Percentiles rank a stretch among this genome's conserved stretches.
These are phyloP conservation scores for Vireo griseus DNA, from an alignment of 2,797 vertebrate genomes.

Conservation along the genomic window DNA sequence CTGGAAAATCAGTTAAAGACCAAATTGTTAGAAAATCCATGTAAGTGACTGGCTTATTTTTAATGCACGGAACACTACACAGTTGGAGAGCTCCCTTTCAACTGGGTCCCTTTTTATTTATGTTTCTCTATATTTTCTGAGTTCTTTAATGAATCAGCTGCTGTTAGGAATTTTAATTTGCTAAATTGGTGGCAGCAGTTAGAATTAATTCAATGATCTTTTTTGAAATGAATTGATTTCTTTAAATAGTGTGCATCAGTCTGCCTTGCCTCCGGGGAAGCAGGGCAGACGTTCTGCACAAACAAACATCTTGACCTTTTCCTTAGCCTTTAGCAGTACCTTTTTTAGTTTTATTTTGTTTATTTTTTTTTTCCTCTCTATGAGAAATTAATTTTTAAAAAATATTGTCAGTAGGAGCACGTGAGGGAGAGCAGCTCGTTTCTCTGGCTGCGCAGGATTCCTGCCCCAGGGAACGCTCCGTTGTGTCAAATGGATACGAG, in stretches of 20 bases:
- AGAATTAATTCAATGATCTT: constrained; percentile 59
- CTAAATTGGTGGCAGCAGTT: constrained; percentile 39
- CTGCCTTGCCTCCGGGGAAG: constrained; percentile 30
- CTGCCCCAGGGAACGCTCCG: background rate
- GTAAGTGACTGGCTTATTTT: background rate
- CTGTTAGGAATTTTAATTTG: constrained; percentile 62
- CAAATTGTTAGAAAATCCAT: background rate
- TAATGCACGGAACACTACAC: background rate
- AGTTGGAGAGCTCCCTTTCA: constrained; percentile 32
- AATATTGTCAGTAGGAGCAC: background rate
- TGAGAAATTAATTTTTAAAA: constrained; percentile 12
- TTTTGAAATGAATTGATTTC: constrained; percentile 67
- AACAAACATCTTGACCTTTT: constrained; percentile 72
- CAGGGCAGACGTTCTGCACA: constrained; percentile 46
- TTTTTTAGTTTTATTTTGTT: background rate
- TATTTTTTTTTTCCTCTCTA: background rate
- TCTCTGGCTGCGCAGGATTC: constrained; percentile 11
- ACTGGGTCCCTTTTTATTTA: constrained; percentile 37
- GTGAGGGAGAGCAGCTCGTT: background rate
- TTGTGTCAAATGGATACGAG: background rate
- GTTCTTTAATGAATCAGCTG: constrained; percentile 60
- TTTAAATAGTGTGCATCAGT: constrained; percentile 64
- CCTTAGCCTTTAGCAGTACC: constrained; percentile 58
- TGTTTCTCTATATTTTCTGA: constrained; percentile 48
- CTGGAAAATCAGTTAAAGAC: background rate